Base-by-base conservation (phyloP, 2,888 invertebrate species). In the Branchellion lobata region DNA sequence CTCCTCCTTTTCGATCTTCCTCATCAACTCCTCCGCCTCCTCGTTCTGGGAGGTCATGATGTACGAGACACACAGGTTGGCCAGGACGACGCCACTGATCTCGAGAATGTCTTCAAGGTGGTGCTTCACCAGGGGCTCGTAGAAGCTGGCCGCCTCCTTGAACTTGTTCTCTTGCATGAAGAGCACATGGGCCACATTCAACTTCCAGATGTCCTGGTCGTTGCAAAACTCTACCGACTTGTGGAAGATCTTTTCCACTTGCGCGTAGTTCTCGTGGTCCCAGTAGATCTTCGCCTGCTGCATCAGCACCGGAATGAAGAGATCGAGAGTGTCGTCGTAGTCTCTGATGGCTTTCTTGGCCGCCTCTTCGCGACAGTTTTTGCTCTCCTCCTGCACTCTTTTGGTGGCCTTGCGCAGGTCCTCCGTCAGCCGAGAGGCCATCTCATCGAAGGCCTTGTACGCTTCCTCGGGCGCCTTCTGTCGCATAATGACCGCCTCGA, bases 101-200 rank as follows among this genome's bases (percentile, higher is more conserved):
- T 93, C 92, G 87, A 99, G 90, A 85, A 99, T 93, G 91, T 89
- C 94, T 82, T 95, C 94, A 84, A 93, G 95, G 88, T 93, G 93
- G 86, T 96, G 96, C 84, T 95, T 94, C 0, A 99, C 96, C 80
- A 98, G 93, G 0, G 97, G 96, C 85, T 98, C 98, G 87, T 99
- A 99, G 88, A 99, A 99, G 69, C 94, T 95, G 0, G 96, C 93
- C 0, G 98, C 95, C 89, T 99, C 97, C 86, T 96, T 96, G 87
- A 96, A 99, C 87, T 98, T 98, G 86, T 93, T 95, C 86, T 96
- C 96, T 88, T 98, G 97, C 98, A 99, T 99, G 87, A 98, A 99
- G 1, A 99, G 90, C 0, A 98, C 97, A 86, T 99, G 99, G 0
- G 98, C 99, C 0, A 98, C 97, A 86, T 99, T 99, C 29, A 99